Evolutionary conservation across 2,113 vertebrate genomes (phyloP).

Genomic region (Amia ocellicauda): DNA sequence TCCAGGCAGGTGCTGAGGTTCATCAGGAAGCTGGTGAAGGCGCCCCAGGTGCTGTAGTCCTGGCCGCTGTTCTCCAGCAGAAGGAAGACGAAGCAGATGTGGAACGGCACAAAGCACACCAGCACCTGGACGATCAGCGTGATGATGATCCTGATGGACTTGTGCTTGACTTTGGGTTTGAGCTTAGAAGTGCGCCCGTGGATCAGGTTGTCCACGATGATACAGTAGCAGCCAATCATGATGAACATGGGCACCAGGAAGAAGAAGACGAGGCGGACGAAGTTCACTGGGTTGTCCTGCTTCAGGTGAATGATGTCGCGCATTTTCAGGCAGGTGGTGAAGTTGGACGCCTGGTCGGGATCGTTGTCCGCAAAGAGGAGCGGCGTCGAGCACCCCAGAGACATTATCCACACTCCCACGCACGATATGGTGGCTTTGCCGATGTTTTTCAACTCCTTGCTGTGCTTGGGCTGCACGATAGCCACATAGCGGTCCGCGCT

Average conservation of each 20-base stretch:
- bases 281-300: conserved; percentile 70
- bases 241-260: conserved; percentile 85
- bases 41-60: conserved; percentile 74
- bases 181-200: conserved; percentile 83
- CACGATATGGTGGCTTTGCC: conserved; percentile 79
- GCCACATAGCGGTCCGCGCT: conserved; percentile 94
- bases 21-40: conserved; percentile 91
- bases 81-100: conserved; percentile 77
- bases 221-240: conserved; percentile 85
- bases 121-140: conserved; percentile 86
- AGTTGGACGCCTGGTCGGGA: conserved; percentile 69
- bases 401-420: conserved; percentile 83
- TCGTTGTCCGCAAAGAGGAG: conserved; percentile 72
- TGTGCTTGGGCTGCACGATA: conserved; percentile 85
- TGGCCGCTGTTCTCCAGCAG: conserved; percentile 53
- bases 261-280: conserved; percentile 79
- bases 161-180: conserved; percentile 91
- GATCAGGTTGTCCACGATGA: conserved; percentile 86
- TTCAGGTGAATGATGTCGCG: conserved; percentile 82
- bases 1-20: conserved; percentile 90
- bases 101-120: conserved; percentile 90
- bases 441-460: conserved; percentile 86
- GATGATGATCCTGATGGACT: conserved; percentile 89
- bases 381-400: conserved; percentile 71
- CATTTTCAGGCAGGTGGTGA: conserved; percentile 84